Evolutionary conservation across 64 coral and sea anemone genomes (phyloP), one percentile per base, ranked within the genome.

Genomic region (Acropora tenuis): DNA sequence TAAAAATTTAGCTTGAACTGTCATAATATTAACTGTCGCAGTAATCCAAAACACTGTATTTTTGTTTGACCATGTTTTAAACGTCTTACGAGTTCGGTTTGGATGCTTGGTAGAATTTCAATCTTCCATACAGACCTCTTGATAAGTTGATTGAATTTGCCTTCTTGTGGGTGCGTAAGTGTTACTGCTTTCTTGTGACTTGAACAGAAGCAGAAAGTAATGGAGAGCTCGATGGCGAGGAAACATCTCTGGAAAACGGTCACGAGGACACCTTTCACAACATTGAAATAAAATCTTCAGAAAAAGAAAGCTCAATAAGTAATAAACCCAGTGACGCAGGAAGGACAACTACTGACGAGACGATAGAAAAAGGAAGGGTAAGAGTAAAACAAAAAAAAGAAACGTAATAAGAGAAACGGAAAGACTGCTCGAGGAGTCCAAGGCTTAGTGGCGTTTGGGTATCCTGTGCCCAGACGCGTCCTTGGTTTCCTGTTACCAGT

Each of bases 291-390:
- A 69, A 75, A 75, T 16, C 78, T 2, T 50, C 18, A 7, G 50
- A 82, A 15, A 47, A 72, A 16, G 69, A 8, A 71, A 15, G 13
- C 18, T n/a, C 2, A 30, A 19, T 2, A 3, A 71, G 1, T 71
- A 5, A 17, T 6, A n/a, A 71, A 20, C 17, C 3, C 8, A 40
- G n/a, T 1, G 69, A 90, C 7, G 17, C 17, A 8, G 80, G 89
- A 61, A 89, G 85, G 71, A 94, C 83, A 46, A 94, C 82, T 44
- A 88, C 63, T 55, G 92, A 90, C 30, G 92, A 94, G 65, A 94
- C 19, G 19, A 69, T 87, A 4, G 79, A 94, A 52, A 94, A 71
- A 76, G 92, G 92, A 78, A 85, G 87, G 9, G 92, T 94, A 77
- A 85, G 92, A 77, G 30, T 30, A 30, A 30, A 30, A 30, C 30